These are phyloP conservation scores for Onychomys arenicola DNA, from an alignment of 2,797 vertebrate genomes.

Conservation along the genomic window DNA sequence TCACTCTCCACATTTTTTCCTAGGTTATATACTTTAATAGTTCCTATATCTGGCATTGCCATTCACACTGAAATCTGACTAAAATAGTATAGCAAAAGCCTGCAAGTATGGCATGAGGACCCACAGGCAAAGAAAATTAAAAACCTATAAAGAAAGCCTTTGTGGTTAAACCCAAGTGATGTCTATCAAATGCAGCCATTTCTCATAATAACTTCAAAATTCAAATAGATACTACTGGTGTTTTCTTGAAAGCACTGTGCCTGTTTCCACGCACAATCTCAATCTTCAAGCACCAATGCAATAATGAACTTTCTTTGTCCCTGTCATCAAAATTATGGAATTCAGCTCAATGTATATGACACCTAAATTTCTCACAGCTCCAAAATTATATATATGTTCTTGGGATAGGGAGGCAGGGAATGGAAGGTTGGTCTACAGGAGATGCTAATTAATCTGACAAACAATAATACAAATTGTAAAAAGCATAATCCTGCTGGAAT, in stretches of 20 bases:
- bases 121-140: neutral
- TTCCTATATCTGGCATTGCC: neutral
- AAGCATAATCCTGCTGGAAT: conserved; percentile 60
- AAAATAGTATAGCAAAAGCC: conserved; percentile 47
- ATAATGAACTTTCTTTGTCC: conserved; percentile 46
- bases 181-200: neutral
- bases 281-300: conserved; percentile 59
- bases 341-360: conserved; percentile 52
- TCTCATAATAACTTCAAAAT: conserved; percentile 71
- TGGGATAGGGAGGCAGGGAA: neutral
- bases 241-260: conserved; percentile 77
- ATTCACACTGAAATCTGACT: conserved; percentile 25
- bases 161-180: neutral
- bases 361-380: conserved; percentile 54
- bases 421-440: neutral
- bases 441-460: conserved; percentile 43
- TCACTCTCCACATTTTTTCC: neutral
- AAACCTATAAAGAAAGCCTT: conserved; percentile 28
- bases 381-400: conserved; percentile 66
- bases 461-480: conserved; percentile 59
- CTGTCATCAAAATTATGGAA: neutral
- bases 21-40: conserved; percentile 30
- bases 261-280: conserved; percentile 80
- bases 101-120: neutral
- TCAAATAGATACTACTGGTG: conserved; percentile 68